Evolutionary conservation across 2,797 vertebrate species (phyloP).

Genomic region (Cossypha heuglini): DNA sequence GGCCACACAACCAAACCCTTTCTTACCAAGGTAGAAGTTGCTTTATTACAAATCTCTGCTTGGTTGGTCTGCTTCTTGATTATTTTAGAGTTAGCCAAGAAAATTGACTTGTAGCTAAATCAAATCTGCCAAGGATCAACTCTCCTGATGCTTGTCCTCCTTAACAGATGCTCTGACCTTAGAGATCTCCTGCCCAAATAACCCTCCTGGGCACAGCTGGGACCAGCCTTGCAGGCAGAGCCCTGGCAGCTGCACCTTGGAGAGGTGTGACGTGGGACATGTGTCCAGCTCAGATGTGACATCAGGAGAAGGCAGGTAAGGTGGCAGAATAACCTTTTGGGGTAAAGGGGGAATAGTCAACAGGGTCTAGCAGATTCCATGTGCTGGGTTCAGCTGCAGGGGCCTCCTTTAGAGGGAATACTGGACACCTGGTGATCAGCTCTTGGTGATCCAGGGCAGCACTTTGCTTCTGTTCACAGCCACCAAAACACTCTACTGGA

Average conservation of each 20-base stretch:
- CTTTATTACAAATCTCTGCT: neutral
- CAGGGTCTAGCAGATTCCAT: neutral
- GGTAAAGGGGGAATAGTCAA: neutral
- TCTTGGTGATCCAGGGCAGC: accelerated
- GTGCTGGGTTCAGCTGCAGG: neutral
- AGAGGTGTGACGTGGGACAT: neutral
- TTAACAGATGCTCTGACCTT: slow-evolving; percentile 73
- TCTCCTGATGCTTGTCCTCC: neutral
- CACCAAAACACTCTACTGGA: neutral
- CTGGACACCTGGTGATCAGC: no score
- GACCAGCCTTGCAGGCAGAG: neutral
- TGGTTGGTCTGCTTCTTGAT: neutral
- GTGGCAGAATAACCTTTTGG: neutral
- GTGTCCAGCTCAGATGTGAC: neutral
- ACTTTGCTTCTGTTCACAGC: neutral
- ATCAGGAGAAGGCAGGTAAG: slow-evolving; percentile 21
- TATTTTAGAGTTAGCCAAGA: neutral
- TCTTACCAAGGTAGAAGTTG: neutral
- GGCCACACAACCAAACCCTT: neutral
- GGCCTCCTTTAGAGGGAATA: neutral
- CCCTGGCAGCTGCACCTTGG: neutral
- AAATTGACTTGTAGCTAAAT: neutral
- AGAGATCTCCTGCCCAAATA: slow-evolving; percentile 1
- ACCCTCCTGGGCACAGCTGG: neutral
- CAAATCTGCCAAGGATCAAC: accelerated